phyloP scores from a whole-genome alignment of 2,113 vertebrate species.

The Ivindomyrus marchei region DNA sequence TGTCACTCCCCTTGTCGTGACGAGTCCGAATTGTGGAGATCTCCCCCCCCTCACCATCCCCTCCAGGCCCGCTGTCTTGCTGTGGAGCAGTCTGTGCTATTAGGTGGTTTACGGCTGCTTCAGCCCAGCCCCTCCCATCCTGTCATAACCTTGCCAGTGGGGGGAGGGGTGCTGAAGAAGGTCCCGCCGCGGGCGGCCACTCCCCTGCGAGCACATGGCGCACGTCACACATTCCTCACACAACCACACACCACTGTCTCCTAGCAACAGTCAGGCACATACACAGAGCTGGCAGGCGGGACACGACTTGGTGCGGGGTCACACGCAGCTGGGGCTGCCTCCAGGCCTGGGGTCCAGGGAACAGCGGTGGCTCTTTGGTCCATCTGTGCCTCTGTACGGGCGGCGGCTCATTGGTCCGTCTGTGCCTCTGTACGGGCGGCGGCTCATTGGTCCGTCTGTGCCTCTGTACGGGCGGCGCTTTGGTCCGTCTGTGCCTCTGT shows the following conservation, averaged over 20 bases:
- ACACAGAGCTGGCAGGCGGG: background rate
- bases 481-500: no score
- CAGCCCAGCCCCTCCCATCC: background rate
- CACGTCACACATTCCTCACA: conserved; percentile 22
- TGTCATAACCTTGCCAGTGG: background rate
- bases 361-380: background rate
- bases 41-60: background rate
- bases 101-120: conserved; percentile 8
- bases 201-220: conserved; percentile 10
- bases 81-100: background rate
- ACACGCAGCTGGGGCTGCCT: background rate
- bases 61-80: background rate
- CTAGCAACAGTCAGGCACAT: conserved; percentile 18
- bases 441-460: no score
- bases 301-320: background rate
- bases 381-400: no score
- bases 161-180: background rate
- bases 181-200: conserved; percentile 5
- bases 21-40: background rate
- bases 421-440: no score
- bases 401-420: no score
- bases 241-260: conserved; percentile 4
- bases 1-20: background rate
- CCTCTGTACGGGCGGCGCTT: no score
- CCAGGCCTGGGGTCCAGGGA: background rate